Percentiles rank a stretch among this genome's conserved stretches.
phyloP scores from a whole-genome alignment of 2,888 invertebrate species.

The Eupithecia subfuscata region DNA sequence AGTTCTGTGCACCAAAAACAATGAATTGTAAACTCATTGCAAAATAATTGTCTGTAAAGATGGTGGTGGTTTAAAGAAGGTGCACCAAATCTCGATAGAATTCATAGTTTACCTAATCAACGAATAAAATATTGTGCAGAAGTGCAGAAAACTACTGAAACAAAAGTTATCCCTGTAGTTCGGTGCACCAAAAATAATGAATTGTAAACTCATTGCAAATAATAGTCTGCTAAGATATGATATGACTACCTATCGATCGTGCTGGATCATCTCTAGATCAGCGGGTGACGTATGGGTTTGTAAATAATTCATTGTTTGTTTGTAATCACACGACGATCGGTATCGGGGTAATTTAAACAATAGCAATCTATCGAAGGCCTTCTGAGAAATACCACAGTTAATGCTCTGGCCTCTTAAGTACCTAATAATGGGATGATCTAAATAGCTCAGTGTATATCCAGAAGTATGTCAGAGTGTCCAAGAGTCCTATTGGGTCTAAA shows the following conservation, averaged over 20 bases:
- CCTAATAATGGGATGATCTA: background rate
- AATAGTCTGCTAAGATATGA: background rate
- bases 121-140: too few relatives aligned
- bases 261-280: slow-evolving; percentile 2
- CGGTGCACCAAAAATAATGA: too few relatives aligned
- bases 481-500: too few relatives aligned
- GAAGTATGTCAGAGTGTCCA: too few relatives aligned
- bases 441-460: background rate
- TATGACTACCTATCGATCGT: background rate
- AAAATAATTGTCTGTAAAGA: background rate
- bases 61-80: too few relatives aligned
- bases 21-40: background rate
- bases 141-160: too few relatives aligned
- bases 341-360: background rate
- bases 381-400: background rate
- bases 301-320: slow-evolving; percentile 21
- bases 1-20: too few relatives aligned
- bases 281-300: slow-evolving; percentile 15
- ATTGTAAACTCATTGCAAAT: background rate
- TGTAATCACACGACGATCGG: slow-evolving; percentile 15
- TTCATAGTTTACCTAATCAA: too few relatives aligned
- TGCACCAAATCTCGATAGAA: too few relatives aligned
- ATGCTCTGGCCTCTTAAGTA: background rate
- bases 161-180: too few relatives aligned
- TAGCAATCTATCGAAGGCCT: slow-evolving; percentile 1